Base-by-base conservation (phyloP, 2,113 vertebrate species). In the Nannospalax galili region DNA sequence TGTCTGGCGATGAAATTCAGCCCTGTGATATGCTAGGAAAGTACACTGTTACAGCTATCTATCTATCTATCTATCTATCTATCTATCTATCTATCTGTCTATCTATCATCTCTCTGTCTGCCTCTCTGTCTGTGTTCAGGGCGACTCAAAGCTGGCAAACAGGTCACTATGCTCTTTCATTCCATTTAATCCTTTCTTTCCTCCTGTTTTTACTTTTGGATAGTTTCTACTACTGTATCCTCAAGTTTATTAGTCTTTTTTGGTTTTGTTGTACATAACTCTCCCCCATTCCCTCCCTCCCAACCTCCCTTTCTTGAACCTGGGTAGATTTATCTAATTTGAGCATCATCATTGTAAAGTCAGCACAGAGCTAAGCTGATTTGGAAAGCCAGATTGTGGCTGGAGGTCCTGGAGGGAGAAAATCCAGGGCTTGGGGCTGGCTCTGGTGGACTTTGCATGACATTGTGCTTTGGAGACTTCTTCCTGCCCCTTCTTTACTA, bases 301-400 rank as follows among this genome's bases (percentile, higher is more conserved):
- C n/a, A n/a, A n/a, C n/a, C n/a, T n/a, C n/a, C n/a, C n/a, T n/a
- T n/a, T 32, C 75, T 65, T 77, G 86, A 84, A 73, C 58, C 11
- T 74, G 64, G 3, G 3, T 19, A 79, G 40, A 28, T 42, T 72
- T 91, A 64, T 30, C 52, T 62, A 67, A 42, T 58, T 78, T 87
- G 22, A 70, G 56, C 28, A 67, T 62, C 28, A 67, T 95, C 74
- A 85, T 94, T 86, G 95, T 30, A 69, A 95, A 86, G 62, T 80
- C 22, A 64, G 3, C 7, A 15, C 32, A 92, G 69, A 70, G 30
- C 22, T 79, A 35, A 24, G 11, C 9, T 67, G 48, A 15, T 67
- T 37, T 24, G 69, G n/a, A 45, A 93, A 96, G 19, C 26, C 74
- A 91, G 42, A 73, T 8, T 67, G 8, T 37, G 4, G 12, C 88